phyloP scores from a whole-genome alignment of 1,140 invertebrate genomes.

The Euura lappo region DNA sequence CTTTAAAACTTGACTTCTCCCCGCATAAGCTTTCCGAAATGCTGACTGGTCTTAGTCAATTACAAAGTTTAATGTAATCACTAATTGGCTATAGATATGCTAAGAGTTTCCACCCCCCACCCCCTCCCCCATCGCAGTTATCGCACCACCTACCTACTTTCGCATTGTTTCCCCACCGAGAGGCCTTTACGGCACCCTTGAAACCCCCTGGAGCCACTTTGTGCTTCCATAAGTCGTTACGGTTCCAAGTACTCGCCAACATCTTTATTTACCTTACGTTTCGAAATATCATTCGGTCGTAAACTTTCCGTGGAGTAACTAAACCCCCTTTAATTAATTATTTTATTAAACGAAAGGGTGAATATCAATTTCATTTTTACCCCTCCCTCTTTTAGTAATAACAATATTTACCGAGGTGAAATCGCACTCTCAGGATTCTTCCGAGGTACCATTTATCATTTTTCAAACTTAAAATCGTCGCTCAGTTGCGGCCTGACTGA shows the following conservation, averaged over 20 bases:
- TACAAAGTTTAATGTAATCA: conserved; percentile 3
- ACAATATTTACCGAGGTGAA: no score
- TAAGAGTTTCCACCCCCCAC: not conserved
- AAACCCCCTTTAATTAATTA: not conserved
- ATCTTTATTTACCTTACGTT: not conserved
- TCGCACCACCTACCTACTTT: not conserved
- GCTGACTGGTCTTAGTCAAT: not conserved
- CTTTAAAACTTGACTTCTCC: no score
- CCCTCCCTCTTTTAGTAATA: not conserved
- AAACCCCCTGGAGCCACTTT: not conserved
- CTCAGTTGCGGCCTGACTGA: no score
- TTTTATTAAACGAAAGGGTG: not conserved
- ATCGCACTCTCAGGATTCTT: no score
- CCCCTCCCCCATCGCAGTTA: no score
- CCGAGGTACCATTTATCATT: no score
- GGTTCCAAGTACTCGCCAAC: not conserved
- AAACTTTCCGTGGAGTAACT: not conserved
- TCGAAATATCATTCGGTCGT: not conserved
- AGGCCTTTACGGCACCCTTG: not conserved
- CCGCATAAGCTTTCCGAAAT: not conserved
- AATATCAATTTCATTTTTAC: not conserved
- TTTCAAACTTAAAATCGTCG: no score
- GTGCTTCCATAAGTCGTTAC: not conserved
- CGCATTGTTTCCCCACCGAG: not conserved
- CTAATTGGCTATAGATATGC: conserved; percentile 5